phyloP scores from a whole-genome alignment of 2,113 vertebrate genomes.

The Cyanocitta stelleri region DNA sequence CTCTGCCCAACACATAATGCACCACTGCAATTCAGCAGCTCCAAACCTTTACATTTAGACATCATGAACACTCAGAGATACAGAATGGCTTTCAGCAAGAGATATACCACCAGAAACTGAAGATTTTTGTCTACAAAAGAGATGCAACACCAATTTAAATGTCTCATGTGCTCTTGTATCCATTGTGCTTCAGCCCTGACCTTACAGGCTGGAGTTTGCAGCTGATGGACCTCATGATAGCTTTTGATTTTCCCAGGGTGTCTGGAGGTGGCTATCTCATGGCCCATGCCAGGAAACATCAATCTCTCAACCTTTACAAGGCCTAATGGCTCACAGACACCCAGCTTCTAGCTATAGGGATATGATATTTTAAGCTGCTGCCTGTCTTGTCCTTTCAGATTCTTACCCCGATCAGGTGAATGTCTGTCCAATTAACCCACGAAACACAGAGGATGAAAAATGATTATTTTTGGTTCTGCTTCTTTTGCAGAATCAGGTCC shows the following conservation, averaged over 20 bases:
- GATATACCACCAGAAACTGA: neutral
- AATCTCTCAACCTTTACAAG: neutral
- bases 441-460: neutral
- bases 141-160: neutral
- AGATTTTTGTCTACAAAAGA: neutral
- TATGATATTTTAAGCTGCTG: neutral
- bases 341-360: neutral
- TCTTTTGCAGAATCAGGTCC: neutral
- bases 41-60: neutral
- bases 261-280: neutral
- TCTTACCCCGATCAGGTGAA: neutral
- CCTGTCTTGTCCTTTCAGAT: neutral
- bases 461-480: neutral
- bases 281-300: neutral
- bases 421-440: neutral
- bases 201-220: neutral
- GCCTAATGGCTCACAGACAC: neutral
- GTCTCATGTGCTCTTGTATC: rapidly evolving
- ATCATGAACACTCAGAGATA: neutral
- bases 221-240: neutral
- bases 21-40: neutral
- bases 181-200: neutral
- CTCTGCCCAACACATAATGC: neutral
- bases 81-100: neutral
- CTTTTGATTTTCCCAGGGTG: neutral